Evolutionary conservation across 2,797 vertebrate species (phyloP), one percentile per base, ranked within the genome.

Genomic region (Chanos chanos): DNA sequence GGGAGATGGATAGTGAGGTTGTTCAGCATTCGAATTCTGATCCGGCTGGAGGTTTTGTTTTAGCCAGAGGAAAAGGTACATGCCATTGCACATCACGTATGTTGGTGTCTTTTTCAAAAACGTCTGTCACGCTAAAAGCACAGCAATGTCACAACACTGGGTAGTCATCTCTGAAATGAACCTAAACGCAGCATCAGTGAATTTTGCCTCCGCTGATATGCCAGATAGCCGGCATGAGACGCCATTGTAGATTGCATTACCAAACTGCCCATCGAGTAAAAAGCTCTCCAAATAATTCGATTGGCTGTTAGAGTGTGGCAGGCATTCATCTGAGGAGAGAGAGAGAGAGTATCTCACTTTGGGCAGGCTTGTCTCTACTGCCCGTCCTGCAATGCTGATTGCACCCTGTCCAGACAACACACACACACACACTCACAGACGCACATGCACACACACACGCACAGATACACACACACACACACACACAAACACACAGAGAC

Each of bases 251-350:
- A 78, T 78, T 67, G 59, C 66, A 70, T 76, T 69, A 75, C 53
- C 64, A 65, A 51, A 68, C 49, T 54, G 70, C 61, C 65, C 66
- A 47, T 73, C 41, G 61, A 70, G 64, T 64, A 70, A 31, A 72
- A 68, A 68, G 60, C 66, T 49, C 61, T 71, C 50, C 55, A 63
- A 70, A 58, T 61, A 72, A 78, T 74, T 67, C 69, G 61, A 64
- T 74, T 76, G n/a, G 64, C 61, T 59, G 52, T 52, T 34, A 13
- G 62, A 69, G 64, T 64, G 65, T 56, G 62, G 50, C 28, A 25
- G 58, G 56, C 39, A 62, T 73, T 66, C 57, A 66, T 75, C 70
- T 71, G 37, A 34, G 18, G 63, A 66, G 52, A 36, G 47, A 40
- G 57, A n/a, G 40, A 59, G 52, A 36, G 56, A 51, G 56, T 52